phyloP scores from a whole-genome alignment of 2,888 invertebrate genomes.

The Ormyrus thymus region DNA sequence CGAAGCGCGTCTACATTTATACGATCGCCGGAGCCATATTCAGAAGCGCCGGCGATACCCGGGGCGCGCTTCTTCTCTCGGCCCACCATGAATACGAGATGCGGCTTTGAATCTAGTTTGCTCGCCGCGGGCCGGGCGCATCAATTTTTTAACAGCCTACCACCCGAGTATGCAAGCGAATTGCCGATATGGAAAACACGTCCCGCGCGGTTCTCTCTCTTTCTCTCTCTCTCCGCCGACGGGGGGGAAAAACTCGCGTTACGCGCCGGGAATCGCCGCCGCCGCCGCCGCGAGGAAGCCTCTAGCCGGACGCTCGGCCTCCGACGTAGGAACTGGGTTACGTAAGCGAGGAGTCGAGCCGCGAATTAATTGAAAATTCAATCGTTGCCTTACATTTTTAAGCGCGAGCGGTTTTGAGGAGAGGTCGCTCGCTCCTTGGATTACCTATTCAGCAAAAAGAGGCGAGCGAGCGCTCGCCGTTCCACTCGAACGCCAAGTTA shows the following conservation, averaged over 20 bases:
- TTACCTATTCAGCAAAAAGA: too few species aligned
- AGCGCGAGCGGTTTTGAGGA: too few species aligned
- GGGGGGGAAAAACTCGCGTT: conserved; percentile 45
- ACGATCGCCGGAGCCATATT: not conserved
- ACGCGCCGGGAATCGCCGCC: conserved; percentile 45
- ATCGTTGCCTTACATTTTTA: not conserved
- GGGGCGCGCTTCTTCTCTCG: conserved; percentile 6
- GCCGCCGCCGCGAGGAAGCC: not conserved
- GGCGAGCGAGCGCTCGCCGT: too few species aligned
- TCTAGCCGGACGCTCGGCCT: not conserved
- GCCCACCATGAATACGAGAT: conserved; percentile 73
- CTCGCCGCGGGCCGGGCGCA: conserved; percentile 58
- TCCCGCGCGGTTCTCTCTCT: conserved; percentile 50
- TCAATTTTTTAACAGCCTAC: conserved; percentile 49
- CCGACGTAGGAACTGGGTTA: too few species aligned
- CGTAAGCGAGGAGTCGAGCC: not conserved
- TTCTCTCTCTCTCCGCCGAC: conserved; percentile 2
- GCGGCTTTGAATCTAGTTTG: conserved; percentile 73
- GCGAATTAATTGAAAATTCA: conserved; percentile 19
- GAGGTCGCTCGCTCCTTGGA: too few species aligned
- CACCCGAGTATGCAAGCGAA: conserved; percentile 65
- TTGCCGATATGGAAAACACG: conserved; percentile 72
- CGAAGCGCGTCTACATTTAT: too few species aligned
- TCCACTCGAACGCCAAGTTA: too few species aligned
- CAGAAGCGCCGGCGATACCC: not conserved